Evolutionary conservation across 2,888 invertebrate genomes (phyloP).

Genomic region (Venustoraphidia nigricollis): DNA sequence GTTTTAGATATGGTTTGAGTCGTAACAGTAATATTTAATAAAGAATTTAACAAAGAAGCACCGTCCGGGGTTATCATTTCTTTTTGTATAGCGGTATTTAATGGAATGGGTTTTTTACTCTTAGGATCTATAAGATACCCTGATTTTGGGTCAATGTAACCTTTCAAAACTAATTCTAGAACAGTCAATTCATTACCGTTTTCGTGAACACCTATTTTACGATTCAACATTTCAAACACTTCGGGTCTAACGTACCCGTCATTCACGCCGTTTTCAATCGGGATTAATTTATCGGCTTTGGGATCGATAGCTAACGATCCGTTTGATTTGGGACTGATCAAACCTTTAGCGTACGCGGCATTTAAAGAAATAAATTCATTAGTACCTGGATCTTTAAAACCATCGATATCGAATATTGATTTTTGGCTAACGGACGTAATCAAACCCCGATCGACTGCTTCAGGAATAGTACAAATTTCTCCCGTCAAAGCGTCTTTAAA

Average conservation of each 20-base stretch:
- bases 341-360: constrained; percentile 58
- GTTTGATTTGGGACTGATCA: constrained; percentile 56
- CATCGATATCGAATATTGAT: constrained; percentile 85
- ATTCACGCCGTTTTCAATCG: constrained; percentile 59
- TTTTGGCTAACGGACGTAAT: constrained; percentile 76
- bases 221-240: constrained; percentile 70
- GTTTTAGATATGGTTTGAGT: constrained; percentile 76
- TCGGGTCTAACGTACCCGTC: constrained; percentile 68
- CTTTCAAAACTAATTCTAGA: constrained; percentile 76
- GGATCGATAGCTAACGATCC: constrained; percentile 57
- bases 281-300: constrained; percentile 57
- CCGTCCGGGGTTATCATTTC: constrained; percentile 78
- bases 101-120: constrained; percentile 55
- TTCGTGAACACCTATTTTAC: constrained; percentile 66
- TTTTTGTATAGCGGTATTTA: constrained; percentile 73
- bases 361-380: constrained; percentile 75
- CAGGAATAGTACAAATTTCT: constrained; percentile 59
- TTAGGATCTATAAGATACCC: constrained; percentile 69
- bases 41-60: constrained; percentile 67
- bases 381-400: constrained; percentile 68
- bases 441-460: constrained; percentile 80
- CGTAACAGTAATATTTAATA: constrained; percentile 76
- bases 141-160: constrained; percentile 73
- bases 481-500: constrained; percentile 61
- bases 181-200: constrained; percentile 62